Evolutionary conservation across 2,888 invertebrate species (phyloP), one percentile per base, ranked within the genome.

Genomic region (Scaptomyza flava): DNA sequence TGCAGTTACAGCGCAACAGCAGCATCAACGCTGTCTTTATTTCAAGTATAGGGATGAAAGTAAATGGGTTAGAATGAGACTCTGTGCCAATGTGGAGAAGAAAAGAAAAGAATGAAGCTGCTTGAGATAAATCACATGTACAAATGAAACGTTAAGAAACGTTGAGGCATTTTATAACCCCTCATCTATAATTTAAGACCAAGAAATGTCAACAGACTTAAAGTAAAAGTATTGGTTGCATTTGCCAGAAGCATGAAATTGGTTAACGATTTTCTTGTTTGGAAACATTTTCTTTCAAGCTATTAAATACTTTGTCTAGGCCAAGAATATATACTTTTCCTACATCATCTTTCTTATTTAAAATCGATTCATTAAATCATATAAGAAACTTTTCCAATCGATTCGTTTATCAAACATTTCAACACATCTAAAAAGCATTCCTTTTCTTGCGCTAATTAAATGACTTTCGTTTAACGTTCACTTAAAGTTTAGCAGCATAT

Each of bases 11-110:
- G 3, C 59, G 20, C 34, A 65, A 12, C 56, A 58, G 48, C 34
- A 64, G 62, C 63, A 64, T 47, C 76, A 69, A 61, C 59, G 68
- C 63, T 72, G 81, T 81, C 81, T 81, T 67, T 68, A 83, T 83
- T 83, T 87, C 69, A 60, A 81, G 84, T 72, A 68, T 68, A 68
- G 70, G 54, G 48, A 47, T 62, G 30, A 60, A 45, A 62, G 48
- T 53, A 61, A 68, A 65, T 71, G 67, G 57, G 64, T 59, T 62
- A 43, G 50, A 67, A 47, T 47, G 53, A 50, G 72, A 66, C 46
- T 17, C 9, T 38, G 47, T 42, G 6, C 20, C 8, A 11, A 14
- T 31, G 6, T 34, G 53, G 45, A n/a, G 14, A 20, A 20, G 20
- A 3, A 31, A 1, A 2, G 20, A 27, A 33, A 17, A 11, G 34